Percentiles rank a stretch among this genome's conserved stretches.
phyloP scores from a whole-genome alignment of 30 jellyfish, hydroid and myxozoan species.

The Phacellophora camtschatica region DNA sequence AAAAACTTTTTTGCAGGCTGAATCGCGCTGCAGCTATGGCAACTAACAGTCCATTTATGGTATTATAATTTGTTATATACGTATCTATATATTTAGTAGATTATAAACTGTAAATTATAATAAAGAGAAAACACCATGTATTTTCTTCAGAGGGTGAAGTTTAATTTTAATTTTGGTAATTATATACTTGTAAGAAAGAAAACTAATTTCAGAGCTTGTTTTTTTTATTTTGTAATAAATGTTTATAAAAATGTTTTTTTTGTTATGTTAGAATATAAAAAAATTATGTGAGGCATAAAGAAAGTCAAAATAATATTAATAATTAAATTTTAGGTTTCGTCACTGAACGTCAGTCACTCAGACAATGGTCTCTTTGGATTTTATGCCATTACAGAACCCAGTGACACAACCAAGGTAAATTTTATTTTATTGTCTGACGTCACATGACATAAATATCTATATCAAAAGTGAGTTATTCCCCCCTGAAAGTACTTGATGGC shows the following conservation, averaged over 20 bases:
- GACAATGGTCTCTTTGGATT: constrained; percentile 92
- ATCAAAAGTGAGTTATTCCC: too few species aligned
- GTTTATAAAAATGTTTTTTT: not conserved
- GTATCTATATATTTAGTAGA: not conserved
- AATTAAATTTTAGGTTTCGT: constrained; percentile 13
- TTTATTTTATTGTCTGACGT: not conserved
- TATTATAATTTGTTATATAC: too few species aligned
- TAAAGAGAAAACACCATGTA: not conserved
- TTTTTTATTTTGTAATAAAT: too few species aligned
- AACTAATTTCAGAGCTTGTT: too few species aligned
- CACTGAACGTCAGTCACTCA: constrained; percentile 79
- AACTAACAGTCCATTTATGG: constrained; percentile 62
- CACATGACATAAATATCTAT: too few species aligned
- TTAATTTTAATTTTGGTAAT: too few species aligned
- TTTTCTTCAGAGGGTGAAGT: not conserved
- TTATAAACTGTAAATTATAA: not conserved
- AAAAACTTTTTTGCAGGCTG: constrained; percentile 34
- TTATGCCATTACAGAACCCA: constrained; percentile 79
- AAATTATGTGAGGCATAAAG: not conserved
- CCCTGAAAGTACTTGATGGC: too few species aligned
- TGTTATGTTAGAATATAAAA: not conserved
- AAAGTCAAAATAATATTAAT: not conserved
- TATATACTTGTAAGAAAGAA: too few species aligned
- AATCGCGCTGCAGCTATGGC: constrained; percentile 66
- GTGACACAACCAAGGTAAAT: constrained; percentile 57